Percentiles rank a stretch among this genome's conserved stretches.
phyloP scores from a whole-genome alignment of 2,797 vertebrate genomes.

The Chelidonichthys spinosus region DNA sequence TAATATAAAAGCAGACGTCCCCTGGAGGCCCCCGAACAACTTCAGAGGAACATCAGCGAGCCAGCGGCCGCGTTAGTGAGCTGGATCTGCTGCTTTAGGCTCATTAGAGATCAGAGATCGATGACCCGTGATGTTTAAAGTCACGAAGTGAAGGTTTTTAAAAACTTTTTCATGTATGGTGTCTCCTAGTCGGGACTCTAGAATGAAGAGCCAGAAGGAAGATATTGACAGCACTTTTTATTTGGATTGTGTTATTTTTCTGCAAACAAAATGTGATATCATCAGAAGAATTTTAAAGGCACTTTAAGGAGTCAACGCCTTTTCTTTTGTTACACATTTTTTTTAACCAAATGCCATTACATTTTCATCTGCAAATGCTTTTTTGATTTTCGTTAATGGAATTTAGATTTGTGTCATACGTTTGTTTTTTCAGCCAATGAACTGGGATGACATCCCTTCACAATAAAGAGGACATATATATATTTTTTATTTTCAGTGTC shows the following conservation, averaged over 20 bases:
- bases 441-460: too few species aligned
- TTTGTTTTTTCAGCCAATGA: too few species aligned
- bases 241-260: background rate
- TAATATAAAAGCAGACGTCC: background rate
- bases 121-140: background rate
- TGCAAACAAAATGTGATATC: too few species aligned
- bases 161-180: background rate
- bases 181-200: background rate
- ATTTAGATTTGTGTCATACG: too few species aligned
- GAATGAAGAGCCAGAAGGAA: background rate
- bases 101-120: conserved; percentile 4
- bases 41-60: background rate
- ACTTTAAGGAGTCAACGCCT: background rate
- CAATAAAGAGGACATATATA: background rate
- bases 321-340: too few species aligned
- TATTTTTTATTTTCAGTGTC: too few species aligned
- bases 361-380: too few species aligned
- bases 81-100: background rate
- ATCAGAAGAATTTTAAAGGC: background rate
- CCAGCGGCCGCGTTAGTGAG: background rate
- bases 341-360: too few species aligned
- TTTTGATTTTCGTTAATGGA: too few species aligned
- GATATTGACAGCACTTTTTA: background rate
- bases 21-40: background rate
- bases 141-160: background rate